These are phyloP conservation scores for Chaenogobius annularis DNA, from an alignment of 2,113 vertebrate species.

Conservation along the genomic window DNA sequence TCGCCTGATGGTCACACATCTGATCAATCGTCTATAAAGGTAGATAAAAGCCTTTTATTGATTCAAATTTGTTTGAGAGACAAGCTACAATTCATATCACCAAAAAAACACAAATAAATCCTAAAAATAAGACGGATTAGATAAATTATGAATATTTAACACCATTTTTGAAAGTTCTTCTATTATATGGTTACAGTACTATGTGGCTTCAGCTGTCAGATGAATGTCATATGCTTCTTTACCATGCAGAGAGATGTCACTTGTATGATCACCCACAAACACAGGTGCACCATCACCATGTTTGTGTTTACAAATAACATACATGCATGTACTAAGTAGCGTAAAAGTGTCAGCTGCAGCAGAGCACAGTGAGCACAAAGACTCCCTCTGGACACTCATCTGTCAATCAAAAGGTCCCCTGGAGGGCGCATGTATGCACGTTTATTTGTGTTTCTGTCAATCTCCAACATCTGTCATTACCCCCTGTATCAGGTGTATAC, in stretches of 20 bases:
- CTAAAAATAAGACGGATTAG: no score
- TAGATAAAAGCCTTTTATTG: no score
- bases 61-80: no score
- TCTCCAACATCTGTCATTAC: slow-evolving; percentile 49
- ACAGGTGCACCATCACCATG: slow-evolving; percentile 10
- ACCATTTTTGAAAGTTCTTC: background rate
- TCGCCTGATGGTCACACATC: slow-evolving; percentile 33
- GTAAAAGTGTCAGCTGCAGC: slow-evolving; percentile 50
- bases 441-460: slow-evolving; percentile 59
- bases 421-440: slow-evolving; percentile 15
- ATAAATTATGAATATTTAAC: background rate
- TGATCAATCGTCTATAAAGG: slow-evolving; percentile 48
- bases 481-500: slow-evolving; percentile 3
- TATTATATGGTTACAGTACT: no score
- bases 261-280: slow-evolving; percentile 10
- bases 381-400: slow-evolving; percentile 43
- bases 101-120: background rate
- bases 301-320: slow-evolving; percentile 22
- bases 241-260: slow-evolving; percentile 51
- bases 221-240: slow-evolving; percentile 33
- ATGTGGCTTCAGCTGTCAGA: background rate
- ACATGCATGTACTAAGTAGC: slow-evolving; percentile 26
- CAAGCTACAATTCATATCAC: background rate
- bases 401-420: slow-evolving; percentile 54
- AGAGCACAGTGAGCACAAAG: slow-evolving; percentile 47